phyloP scores from a whole-genome alignment of 1,140 invertebrate genomes.

The Aphaenogaster rudis region DNA sequence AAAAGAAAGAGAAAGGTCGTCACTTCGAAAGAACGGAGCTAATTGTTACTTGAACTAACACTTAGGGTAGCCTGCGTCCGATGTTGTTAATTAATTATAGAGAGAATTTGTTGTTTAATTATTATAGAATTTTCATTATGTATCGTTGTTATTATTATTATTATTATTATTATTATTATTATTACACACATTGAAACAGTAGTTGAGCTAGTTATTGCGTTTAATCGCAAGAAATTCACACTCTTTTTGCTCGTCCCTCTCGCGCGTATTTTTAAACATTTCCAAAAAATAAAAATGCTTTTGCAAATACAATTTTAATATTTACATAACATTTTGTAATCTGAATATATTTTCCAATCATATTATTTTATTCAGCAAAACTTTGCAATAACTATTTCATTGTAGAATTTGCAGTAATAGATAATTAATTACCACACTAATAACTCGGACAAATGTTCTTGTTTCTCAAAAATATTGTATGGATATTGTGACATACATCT shows the following conservation, averaged over 20 bases:
- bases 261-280: conserved; percentile 43
- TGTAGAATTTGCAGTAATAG: neutral
- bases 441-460: conserved; percentile 10
- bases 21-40: conserved; percentile 59
- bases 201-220: conserved; percentile 76
- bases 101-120: conserved; percentile 70
- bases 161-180: conserved; percentile 63
- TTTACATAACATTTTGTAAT: conserved; percentile 1
- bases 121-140: conserved; percentile 71
- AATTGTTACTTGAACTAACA: conserved; percentile 76
- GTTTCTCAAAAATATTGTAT: neutral
- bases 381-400: neutral
- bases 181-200: conserved; percentile 74
- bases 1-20: conserved; percentile 21
- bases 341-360: neutral
- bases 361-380: neutral
- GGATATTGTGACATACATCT: neutral
- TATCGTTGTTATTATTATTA: conserved; percentile 72
- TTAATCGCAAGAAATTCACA: conserved; percentile 68
- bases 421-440: neutral
- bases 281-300: neutral
- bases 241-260: conserved; percentile 71
- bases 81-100: conserved; percentile 73
- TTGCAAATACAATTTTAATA: conserved; percentile 13
- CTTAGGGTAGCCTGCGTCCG: conserved; percentile 75